phyloP scores from a whole-genome alignment of 2,888 invertebrate species.

The Thelaira solivaga region DNA sequence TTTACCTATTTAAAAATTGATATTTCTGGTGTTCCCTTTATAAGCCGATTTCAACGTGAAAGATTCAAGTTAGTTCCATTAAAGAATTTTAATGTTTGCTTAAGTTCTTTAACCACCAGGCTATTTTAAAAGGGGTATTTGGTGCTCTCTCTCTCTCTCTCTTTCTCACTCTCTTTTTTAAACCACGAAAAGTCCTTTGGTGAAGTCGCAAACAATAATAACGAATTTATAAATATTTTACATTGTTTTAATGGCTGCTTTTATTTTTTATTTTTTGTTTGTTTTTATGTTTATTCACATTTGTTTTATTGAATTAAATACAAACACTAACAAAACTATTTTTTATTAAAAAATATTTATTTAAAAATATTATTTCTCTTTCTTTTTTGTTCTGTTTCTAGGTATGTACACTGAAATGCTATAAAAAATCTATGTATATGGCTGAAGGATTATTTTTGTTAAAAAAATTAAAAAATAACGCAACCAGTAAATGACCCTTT shows the following conservation, averaged over 20 bases:
- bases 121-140: no score
- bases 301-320: slow-evolving; percentile 43
- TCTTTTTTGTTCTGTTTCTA: slow-evolving; percentile 39
- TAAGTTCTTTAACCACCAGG: no score
- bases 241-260: slow-evolving; percentile 25
- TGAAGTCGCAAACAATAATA: neutral
- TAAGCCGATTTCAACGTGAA: no score
- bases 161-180: neutral
- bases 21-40: no score
- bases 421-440: no score
- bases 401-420: slow-evolving; percentile 18
- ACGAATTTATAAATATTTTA: slow-evolving; percentile 17
- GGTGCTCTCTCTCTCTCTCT: neutral
- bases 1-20: no score
- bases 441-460: neutral
- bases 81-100: no score
- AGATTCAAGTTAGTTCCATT: no score
- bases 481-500: neutral
- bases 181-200: slow-evolving; percentile 10
- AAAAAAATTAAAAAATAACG: neutral
- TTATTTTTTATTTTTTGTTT: neutral
- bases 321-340: neutral
- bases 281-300: slow-evolving; percentile 18
- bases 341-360: neutral
- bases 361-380: neutral